Evolutionary conservation across 2,888 invertebrate species (phyloP), one percentile per base, ranked within the genome.

Genomic region (Erebia aethiops): DNA sequence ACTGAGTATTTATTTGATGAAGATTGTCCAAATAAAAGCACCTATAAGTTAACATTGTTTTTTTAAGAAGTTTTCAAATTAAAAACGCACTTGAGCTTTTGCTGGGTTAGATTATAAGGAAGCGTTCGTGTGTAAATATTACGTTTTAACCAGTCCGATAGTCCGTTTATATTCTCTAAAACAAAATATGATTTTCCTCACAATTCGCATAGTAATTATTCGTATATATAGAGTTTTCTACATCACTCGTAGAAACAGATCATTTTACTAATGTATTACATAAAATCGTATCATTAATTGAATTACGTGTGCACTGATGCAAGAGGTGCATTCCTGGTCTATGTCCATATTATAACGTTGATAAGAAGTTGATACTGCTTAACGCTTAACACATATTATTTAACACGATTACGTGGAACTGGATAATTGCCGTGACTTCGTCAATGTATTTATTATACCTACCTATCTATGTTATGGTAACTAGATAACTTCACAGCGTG

Each of bases 211-310:
- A 18, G 10, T 10, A 18, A 16, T 16, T 10, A 10, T 2, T 10
- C 16, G 16, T 9, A 7, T 54, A 54, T 54, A 18, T 18, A 54
- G 54, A 18, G 10, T 11, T 18, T 54, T 18, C 9, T 54, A 54
- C 18, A 57, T 61, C 61, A 61, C 3, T 46, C 46, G 35, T 49
- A 65, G 69, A 65, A 69, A 71, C 46, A 56, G 60, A 69, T 65
- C 71, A 69, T 67, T 73, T 67, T 71, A 69, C 68, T 65, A 70
- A 58, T 58, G 13, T 51, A 71, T 75, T 75, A 74, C 69, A 75
- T 75, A 74, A 74, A 74, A 71, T 26, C 13, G 56, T 62, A 67
- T 54, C 18, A 18, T 69, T 66, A 68, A 68, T 58, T 51, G 49
- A 49, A 60, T 61, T 46, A 66, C 52, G 67, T 35, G 66, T 41